Conservation (phyloP, 2,888 invertebrate genomes). For the Protodeltote pygarga region DNA sequence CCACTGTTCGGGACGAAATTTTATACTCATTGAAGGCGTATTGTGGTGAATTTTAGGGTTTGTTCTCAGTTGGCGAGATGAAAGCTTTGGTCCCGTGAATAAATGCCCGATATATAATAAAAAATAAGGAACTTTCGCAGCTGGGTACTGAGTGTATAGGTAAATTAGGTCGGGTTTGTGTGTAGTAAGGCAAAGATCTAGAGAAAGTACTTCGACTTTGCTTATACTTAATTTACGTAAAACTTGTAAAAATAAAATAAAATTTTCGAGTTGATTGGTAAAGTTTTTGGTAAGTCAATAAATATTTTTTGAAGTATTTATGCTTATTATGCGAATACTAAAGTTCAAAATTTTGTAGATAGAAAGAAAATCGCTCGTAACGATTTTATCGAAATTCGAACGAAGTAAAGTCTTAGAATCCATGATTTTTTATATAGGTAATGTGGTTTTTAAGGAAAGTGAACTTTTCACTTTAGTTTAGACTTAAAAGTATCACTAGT, state of each 20-base stretch:
- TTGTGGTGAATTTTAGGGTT: slow-evolving; percentile 76
- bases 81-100: slow-evolving; percentile 61
- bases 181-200: too few species aligned
- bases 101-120: slow-evolving; percentile 55
- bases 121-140: slow-evolving; percentile 62
- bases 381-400: too few species aligned
- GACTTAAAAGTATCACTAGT: too few species aligned
- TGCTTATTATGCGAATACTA: too few species aligned
- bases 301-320: too few species aligned
- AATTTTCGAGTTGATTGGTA: neutral
- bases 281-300: too few species aligned
- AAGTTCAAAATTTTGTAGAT: too few species aligned
- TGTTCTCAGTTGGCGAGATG: slow-evolving; percentile 62
- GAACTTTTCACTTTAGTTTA: too few species aligned
- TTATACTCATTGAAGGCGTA: slow-evolving; percentile 77
- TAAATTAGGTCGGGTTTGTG: slow-evolving; percentile 57
- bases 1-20: slow-evolving; percentile 75
- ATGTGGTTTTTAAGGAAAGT: too few species aligned
- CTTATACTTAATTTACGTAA: neutral
- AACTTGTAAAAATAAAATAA: neutral
- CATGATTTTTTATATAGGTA: neutral
- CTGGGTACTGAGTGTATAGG: slow-evolving; percentile 51
- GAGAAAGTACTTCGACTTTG: neutral
- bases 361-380: too few species aligned
- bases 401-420: too few species aligned